These are phyloP conservation scores for Bombus balteatus DNA, from an alignment of 1,140 invertebrate genomes.

Conservation along the genomic window DNA sequence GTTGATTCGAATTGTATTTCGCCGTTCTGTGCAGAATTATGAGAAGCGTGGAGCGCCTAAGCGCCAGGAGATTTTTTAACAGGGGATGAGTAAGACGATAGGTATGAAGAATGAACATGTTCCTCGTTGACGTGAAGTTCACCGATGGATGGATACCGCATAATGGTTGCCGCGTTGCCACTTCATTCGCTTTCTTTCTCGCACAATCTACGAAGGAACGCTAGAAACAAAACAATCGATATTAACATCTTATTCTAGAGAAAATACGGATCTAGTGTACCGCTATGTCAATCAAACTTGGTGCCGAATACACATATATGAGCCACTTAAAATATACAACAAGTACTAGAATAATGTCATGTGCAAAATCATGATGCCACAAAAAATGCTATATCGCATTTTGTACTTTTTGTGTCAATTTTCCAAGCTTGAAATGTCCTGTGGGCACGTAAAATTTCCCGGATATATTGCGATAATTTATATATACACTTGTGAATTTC, in stretches of 20 bases:
- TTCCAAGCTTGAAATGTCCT: neutral
- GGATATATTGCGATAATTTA: neutral
- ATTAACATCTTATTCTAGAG: neutral
- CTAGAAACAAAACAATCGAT: slow-evolving; percentile 79
- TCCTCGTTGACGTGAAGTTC: slow-evolving; percentile 60
- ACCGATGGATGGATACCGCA: slow-evolving; percentile 26
- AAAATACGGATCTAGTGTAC: neutral
- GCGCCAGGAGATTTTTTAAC: slow-evolving; percentile 33
- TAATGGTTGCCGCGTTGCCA: slow-evolving; percentile 54
- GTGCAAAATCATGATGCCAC: neutral
- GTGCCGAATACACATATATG: neutral
- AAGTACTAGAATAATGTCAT: slow-evolving; percentile 7
- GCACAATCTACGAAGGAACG: slow-evolving; percentile 89
- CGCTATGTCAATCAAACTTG: neutral
- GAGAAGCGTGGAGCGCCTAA: slow-evolving; percentile 5
- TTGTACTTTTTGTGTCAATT: neutral
- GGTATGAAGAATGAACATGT: slow-evolving; percentile 59
- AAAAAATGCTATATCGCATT: neutral
- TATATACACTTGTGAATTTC: neutral
- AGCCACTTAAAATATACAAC: neutral
- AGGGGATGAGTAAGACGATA: slow-evolving; percentile 48
- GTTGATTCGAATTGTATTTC: slow-evolving; percentile 10
- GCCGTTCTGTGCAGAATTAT: slow-evolving; percentile 15
- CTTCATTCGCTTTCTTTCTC: slow-evolving; percentile 78
- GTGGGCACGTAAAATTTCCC: neutral